Base-by-base conservation (phyloP, 1,140 invertebrate genomes). In the Drosophila orena region DNA sequence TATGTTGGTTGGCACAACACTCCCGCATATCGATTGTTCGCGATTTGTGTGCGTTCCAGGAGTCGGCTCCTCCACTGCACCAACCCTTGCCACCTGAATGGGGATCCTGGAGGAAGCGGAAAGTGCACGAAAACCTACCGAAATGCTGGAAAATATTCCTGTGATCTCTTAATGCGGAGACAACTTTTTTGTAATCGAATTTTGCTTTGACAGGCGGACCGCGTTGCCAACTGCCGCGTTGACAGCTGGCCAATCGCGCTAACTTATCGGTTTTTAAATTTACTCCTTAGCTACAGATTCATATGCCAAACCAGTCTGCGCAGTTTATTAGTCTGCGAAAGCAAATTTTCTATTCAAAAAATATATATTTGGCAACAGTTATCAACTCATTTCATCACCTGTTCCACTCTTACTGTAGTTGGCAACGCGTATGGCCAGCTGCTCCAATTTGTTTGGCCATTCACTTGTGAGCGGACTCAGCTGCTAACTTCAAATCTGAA, bases 81-180 rank as follows among this genome's bases (percentile, higher is more conserved):
- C 34, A 8, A 5, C 6, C 11, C 2, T 5, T 7, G 17, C 6
- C 34, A 22, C 0, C 20, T 6, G 8, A 10, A 12, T 22, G 12
- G 27, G 47, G 0, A 2, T 0, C n/a, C 10, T 15, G 11, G 4
- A 15, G 11, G 8, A 42, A 11, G 17, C 4, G 7, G 5, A 50
- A 30, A 50, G n/a, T 11, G 2, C 4, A n/a, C 4, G 27, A 55
- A 58, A 65, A 81, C 81, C 71, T 85, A 90, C 84, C 85, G 68
- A 89, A 80, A 83, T 78, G 70, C 74, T 81, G 52, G 85, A 90
- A 90, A 90, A 76, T 90, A 90, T 90, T 85, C 78, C 76, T 71
- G 75, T 79, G 71, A 66, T 59, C 73, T 84, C 59, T 76, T 88
- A 79, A 77, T 90, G 71, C 71, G 80, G 85, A 89, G 84, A 90